These are phyloP conservation scores for Caenorhabditis japonica DNA, from an alignment of 2,888 invertebrate species.

Conservation along the genomic window DNA sequence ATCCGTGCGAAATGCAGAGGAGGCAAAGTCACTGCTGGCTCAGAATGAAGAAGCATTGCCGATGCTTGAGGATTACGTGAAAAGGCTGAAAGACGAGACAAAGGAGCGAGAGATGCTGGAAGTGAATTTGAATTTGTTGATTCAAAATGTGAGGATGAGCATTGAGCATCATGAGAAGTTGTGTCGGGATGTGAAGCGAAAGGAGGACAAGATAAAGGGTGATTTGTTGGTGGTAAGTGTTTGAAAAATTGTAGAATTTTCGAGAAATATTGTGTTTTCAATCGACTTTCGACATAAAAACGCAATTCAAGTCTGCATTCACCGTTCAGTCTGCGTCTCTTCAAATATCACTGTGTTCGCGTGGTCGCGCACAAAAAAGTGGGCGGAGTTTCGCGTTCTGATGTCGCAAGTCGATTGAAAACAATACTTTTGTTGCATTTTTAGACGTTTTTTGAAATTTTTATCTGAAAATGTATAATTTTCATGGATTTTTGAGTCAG, in stretches of 20 bases:
- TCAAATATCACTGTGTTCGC: no score
- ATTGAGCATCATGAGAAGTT: conserved; percentile 55
- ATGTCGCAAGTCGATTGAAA: no score
- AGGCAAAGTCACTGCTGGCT: conserved; percentile 52
- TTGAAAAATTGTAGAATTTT: not conserved
- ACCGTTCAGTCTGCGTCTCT: no score
- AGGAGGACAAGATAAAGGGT: conserved; percentile 54
- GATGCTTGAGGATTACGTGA: conserved; percentile 61
- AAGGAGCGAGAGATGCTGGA: conserved; percentile 57
- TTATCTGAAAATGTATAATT: no score
- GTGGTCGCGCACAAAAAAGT: no score
- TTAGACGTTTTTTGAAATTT: not conserved
- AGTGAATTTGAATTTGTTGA: conserved; percentile 47
- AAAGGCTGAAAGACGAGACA: conserved; percentile 54
- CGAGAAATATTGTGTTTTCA: not conserved
- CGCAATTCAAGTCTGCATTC: no score
- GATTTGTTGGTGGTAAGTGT: conserved; percentile 47
- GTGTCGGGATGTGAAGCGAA: conserved; percentile 54
- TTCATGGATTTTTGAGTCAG: no score
- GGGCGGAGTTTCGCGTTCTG: no score
- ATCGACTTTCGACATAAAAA: not conserved
- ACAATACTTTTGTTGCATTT: no score
- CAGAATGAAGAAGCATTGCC: conserved; percentile 55
- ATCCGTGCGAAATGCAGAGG: conserved; percentile 49
- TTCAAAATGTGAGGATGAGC: conserved; percentile 55